Conservation (phyloP, 2,113 vertebrate species). For the Hiodon alosoides region DNA sequence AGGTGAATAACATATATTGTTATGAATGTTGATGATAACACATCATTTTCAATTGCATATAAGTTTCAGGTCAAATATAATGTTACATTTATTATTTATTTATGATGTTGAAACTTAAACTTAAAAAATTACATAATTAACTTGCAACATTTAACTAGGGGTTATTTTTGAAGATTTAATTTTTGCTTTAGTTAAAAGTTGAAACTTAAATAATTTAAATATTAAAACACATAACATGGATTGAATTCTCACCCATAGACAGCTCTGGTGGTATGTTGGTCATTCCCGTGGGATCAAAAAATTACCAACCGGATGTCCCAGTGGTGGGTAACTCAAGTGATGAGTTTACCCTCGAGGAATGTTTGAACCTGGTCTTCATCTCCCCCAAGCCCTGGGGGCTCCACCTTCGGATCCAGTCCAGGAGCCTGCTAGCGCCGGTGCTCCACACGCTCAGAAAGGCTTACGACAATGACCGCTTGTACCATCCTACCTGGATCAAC, state of each 20-base stretch:
- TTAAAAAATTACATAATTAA: background rate
- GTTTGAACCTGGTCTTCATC: conserved; percentile 46
- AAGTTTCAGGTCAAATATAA: no score
- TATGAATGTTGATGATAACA: no score
- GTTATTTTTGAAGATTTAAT: no score
- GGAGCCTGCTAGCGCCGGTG: conserved; percentile 48
- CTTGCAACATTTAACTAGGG: no score
- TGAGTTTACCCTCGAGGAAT: conserved; percentile 41
- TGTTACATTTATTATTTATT: no score
- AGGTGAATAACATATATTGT: conserved; percentile 39
- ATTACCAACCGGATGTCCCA: conserved; percentile 31
- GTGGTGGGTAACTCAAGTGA: conserved; percentile 36
- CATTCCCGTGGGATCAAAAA: conserved; percentile 41
- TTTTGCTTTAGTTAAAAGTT: no score
- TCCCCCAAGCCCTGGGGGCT: conserved; percentile 53
- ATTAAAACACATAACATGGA: background rate
- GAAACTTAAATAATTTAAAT: background rate
- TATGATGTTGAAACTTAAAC: no score
- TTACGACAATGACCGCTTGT: conserved; percentile 47
- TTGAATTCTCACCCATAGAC: conserved; percentile 36
- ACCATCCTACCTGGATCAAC: conserved; percentile 65
- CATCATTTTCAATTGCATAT: no score
- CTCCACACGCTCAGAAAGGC: conserved; percentile 48
- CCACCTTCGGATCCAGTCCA: conserved; percentile 53
- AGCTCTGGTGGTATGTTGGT: conserved; percentile 65